Evolutionary conservation across 1,140 invertebrate species (phyloP).

Genomic region (Metopolophium dirhodum): DNA sequence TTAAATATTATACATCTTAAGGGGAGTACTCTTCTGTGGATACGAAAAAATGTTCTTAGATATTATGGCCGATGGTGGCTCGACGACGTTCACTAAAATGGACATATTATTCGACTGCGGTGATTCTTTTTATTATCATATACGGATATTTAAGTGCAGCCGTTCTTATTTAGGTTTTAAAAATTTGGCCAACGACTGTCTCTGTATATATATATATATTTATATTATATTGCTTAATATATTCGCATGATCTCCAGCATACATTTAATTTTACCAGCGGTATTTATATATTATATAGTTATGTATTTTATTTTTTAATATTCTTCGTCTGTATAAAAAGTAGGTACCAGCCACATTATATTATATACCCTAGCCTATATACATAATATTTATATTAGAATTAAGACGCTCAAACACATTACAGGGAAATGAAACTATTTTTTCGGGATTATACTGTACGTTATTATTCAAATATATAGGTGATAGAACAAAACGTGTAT

Average conservation of each 20-base stretch:
- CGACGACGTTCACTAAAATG: not conserved
- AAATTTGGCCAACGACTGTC: not conserved
- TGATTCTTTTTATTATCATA: not conserved
- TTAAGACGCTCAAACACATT: not conserved
- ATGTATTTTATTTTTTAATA: not conserved
- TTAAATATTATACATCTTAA: not conserved
- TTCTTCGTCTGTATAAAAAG: not conserved
- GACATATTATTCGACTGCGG: not conserved
- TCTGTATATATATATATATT: too few relatives aligned
- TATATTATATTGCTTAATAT: not conserved
- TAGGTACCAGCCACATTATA: not conserved
- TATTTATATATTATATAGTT: not conserved
- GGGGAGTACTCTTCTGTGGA: not conserved
- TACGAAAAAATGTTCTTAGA: not conserved
- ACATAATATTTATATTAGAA: not conserved
- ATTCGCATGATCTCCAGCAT: not conserved
- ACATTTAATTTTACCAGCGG: not conserved
- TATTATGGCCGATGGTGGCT: not conserved
- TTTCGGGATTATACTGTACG: not conserved
- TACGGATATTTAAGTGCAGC: not conserved
- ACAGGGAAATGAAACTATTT: not conserved
- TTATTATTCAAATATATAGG: not conserved
- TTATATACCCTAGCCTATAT: not conserved
- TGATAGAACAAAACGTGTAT: not conserved
- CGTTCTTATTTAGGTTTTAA: not conserved